Percentiles rank a stretch among this genome's conserved stretches.
Conservation (phyloP, 2,888 invertebrate species). For the Imbricaverruca yamaguchii region DNA sequence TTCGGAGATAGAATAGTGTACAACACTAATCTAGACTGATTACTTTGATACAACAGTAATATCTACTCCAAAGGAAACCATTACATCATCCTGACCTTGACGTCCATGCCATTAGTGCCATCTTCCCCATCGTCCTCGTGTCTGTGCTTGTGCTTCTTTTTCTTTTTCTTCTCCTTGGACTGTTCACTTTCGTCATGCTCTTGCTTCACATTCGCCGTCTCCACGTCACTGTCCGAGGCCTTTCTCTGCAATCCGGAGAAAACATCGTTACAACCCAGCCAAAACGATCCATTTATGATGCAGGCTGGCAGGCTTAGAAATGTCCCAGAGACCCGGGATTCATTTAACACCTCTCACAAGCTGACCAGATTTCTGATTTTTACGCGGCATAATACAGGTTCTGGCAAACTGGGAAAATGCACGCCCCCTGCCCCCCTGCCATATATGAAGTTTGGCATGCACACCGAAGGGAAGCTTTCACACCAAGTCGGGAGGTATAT, state of each 20-base stretch:
- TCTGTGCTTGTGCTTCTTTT: conserved; percentile 59
- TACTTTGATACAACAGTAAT: background rate
- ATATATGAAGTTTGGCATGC: too few species aligned
- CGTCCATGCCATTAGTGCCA: background rate
- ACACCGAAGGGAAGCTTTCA: too few species aligned
- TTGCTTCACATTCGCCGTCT: background rate
- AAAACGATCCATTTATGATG: background rate
- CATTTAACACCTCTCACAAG: conserved; percentile 28
- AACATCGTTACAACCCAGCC: background rate
- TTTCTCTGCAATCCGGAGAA: conserved; percentile 19
- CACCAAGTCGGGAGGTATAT: too few species aligned
- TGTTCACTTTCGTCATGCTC: conserved; percentile 26
- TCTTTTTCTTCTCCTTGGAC: conserved; percentile 49
- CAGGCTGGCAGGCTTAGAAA: background rate
- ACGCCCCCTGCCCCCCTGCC: too few species aligned
- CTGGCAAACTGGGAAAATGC: background rate
- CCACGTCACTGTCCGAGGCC: conserved; percentile 24
- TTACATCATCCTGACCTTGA: background rate
- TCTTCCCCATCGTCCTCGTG: conserved; percentile 41
- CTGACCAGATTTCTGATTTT: conserved; percentile 47
- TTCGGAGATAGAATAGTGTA: background rate
- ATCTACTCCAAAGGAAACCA: background rate
- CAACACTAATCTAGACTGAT: background rate
- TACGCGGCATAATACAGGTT: conserved; percentile 27
- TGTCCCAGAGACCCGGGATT: background rate